These are phyloP conservation scores for Ctena decussata DNA, from an alignment of 2,888 invertebrate genomes.

Conservation along the genomic window DNA sequence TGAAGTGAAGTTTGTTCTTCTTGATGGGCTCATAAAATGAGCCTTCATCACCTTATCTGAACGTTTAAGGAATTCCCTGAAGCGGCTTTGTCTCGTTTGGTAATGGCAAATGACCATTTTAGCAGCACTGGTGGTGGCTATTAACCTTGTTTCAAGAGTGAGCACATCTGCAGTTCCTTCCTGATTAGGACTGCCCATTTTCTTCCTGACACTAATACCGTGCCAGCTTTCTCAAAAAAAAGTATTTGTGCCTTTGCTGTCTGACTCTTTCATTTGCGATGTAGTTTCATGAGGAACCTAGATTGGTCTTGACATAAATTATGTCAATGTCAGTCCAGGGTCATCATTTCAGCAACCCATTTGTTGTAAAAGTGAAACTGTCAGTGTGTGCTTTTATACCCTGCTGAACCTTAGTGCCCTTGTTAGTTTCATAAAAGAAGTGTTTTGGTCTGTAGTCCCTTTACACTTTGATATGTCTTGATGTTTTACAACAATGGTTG, in stretches of 20 bases:
- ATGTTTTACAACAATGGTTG: no score
- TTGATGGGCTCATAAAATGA: constrained; percentile 14
- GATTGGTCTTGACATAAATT: no score
- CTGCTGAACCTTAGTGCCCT: no score
- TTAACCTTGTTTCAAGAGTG: constrained; percentile 14
- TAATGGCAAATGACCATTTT: background rate
- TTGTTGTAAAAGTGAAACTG: no score
- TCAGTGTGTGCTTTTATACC: no score
- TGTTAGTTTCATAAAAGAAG: no score
- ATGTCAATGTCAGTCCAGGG: no score
- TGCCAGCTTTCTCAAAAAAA: background rate
- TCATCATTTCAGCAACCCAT: no score
- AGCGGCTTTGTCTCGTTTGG: constrained; percentile 5
- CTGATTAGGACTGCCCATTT: constrained; percentile 21
- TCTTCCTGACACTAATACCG: background rate
- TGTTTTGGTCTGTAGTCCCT: no score
- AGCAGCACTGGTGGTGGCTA: background rate
- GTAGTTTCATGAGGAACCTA: no score
- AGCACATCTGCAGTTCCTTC: constrained; percentile 28
- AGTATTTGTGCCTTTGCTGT: constrained; percentile 4
- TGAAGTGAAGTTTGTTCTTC: constrained; percentile 10
- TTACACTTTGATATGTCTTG: no score
- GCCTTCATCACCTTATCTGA: background rate
- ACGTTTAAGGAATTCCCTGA: constrained; percentile 8
- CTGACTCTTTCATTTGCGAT: background rate